Percentiles rank a stretch among this genome's conserved stretches.
Conservation (phyloP, 2,797 vertebrate species). For the Loriculus beryllinus region DNA sequence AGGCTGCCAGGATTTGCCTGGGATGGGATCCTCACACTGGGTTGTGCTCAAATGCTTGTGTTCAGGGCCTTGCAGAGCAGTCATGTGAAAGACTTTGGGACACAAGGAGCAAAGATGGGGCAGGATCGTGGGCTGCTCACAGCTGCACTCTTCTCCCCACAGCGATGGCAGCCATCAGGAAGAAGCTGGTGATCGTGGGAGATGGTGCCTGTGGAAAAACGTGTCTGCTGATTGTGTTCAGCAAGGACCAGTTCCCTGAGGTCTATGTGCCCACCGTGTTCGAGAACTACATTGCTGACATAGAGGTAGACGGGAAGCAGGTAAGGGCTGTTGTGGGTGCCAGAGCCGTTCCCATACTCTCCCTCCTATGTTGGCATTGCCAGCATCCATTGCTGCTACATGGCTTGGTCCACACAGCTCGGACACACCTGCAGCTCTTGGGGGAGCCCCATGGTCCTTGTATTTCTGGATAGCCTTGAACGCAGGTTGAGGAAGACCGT, state of each 20-base stretch:
- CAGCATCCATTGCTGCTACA: accelerated
- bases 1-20: neutral
- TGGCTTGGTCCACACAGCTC: accelerated
- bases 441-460: accelerated
- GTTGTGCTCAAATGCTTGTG: neutral
- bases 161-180: conserved; percentile 96
- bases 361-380: accelerated
- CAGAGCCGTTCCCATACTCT: accelerated
- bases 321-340: conserved; percentile 30
- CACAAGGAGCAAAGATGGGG: neutral
- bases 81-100: accelerated
- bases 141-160: conserved; percentile 3
- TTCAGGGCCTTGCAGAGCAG: neutral
- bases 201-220: conserved; percentile 96
- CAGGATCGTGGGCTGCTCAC: accelerated
- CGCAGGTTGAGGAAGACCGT: neutral
- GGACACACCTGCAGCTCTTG: accelerated
- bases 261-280: conserved; percentile 98
- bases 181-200: conserved; percentile 97
- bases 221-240: conserved; percentile 96
- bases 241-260: conserved; percentile 97
- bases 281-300: conserved; percentile 98
- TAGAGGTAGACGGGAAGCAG: conserved; percentile 97
- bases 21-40: neutral
- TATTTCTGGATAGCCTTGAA: neutral